phyloP scores from a whole-genome alignment of 2,888 invertebrate species.

The Hipparchia semele region DNA sequence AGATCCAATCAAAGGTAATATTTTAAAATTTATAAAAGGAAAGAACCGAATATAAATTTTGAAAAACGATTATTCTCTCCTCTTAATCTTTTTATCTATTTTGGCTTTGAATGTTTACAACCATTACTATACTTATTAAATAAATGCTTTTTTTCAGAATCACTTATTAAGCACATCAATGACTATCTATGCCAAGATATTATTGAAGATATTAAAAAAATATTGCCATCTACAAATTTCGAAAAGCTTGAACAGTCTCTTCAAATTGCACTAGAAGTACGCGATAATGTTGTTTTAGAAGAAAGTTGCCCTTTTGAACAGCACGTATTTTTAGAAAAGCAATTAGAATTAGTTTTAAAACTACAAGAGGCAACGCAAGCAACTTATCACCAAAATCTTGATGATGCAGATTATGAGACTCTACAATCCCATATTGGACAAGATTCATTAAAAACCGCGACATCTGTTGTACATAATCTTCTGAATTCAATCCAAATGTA shows the following conservation, averaged over 20 bases:
- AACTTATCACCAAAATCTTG: not conserved
- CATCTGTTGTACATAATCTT: not conserved
- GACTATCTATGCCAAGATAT: conserved; percentile 53
- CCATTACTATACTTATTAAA: not conserved
- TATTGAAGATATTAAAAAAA: conserved; percentile 45
- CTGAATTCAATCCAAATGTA: not conserved
- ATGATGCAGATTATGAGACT: not conserved
- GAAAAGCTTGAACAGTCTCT: conserved; percentile 50
- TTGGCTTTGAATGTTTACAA: not conserved
- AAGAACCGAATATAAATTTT: no score
- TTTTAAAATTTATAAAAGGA: not conserved
- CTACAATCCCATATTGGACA: not conserved
- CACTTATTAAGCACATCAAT: conserved; percentile 52
- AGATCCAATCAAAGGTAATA: not conserved
- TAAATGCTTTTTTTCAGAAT: conserved; percentile 33
- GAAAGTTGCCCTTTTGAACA: not conserved
- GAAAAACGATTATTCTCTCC: no score
- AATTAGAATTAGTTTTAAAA: not conserved
- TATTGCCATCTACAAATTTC: conserved; percentile 44
- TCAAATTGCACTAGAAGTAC: conserved; percentile 52
- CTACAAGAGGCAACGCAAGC: not conserved
- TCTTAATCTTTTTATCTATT: no score
- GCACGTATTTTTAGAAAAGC: conserved; percentile 21
- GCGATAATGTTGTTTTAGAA: conserved; percentile 41
- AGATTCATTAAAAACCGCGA: not conserved